Evolutionary conservation across 2,113 vertebrate species (phyloP), one percentile per base, ranked within the genome.

Genomic region (Anguilla japonica): DNA sequence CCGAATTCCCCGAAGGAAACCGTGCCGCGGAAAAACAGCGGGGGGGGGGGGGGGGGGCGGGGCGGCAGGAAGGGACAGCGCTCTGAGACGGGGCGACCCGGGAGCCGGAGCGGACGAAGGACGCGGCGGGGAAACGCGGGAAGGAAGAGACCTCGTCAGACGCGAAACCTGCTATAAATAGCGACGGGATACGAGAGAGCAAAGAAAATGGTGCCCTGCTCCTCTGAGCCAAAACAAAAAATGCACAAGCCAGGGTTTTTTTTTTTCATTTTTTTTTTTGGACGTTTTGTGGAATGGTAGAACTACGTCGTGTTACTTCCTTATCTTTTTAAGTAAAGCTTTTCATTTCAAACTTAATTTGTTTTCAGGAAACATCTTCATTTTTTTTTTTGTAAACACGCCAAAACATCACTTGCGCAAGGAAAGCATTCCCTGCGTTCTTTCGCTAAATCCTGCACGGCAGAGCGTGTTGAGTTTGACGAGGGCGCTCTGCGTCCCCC

Each of bases 111-210:
- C 63, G 83, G 85, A 90, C 83, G 88, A 92, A 92, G 90, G 91
- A 94, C 91, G 90, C 84, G 91, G 91, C 91, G 91, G 93, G 60
- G 93, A 94, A 95, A 92, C 88, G 91, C 88, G 92, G 92, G 90
- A 93, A 94, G 93, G 92, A 95, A 95, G 89, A 89, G 89, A 89
- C 84, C 89, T 88, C 88, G 87, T 88, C 90, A 90, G 85, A 88
- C 71, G 81, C 92, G 87, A 89, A 91, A 88, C 86, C 87, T 1
- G 88, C 92, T 95, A 95, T 94, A 93, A 94, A 95, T 93, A 95
- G 92, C 87, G 86, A 83, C 79, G 90, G 87, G 89, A 92, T 92
- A 34, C 34, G 93, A 93, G 87, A 92, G 89, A 90, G 89, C 79
- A 82, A 46, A 41, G 57, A 75, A 83, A 91, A 84, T 87, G 87